These are phyloP conservation scores for Sylvietta virens DNA, from an alignment of 2,113 vertebrate species.

Conservation along the genomic window DNA sequence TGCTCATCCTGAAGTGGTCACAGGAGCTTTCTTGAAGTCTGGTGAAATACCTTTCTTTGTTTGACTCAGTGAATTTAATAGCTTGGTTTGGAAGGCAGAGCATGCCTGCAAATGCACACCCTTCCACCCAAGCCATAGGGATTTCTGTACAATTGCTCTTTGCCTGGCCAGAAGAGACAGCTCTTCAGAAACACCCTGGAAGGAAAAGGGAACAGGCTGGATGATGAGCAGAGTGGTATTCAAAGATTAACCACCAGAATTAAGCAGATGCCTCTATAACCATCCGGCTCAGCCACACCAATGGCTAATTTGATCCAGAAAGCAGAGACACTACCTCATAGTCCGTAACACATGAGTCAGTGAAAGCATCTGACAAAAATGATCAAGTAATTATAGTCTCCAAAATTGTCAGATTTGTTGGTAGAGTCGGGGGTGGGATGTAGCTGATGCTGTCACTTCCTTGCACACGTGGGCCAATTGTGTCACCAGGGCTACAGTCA, in stretches of 20 bases:
- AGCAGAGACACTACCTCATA: conserved; percentile 39
- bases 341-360: background rate
- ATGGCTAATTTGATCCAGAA: conserved; percentile 30
- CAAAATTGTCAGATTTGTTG: background rate
- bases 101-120: background rate
- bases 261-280: background rate
- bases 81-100: background rate
- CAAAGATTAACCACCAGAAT: background rate
- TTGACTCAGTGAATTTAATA: background rate
- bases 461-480: background rate
- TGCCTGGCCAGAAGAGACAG: background rate
- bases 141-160: background rate
- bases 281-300: background rate
- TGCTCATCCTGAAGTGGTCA: background rate
- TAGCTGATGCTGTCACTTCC: conserved; percentile 26
- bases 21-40: background rate
- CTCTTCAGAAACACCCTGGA: background rate
- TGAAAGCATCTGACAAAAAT: conserved; percentile 26
- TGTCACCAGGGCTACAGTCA: background rate
- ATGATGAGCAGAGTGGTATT: background rate
- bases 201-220: background rate
- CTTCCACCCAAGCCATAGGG: background rate
- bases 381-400: conserved; percentile 11
- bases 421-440: background rate
- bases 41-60: background rate